Base-by-base conservation (phyloP, 1,140 invertebrate genomes). In the Ephestia elutella region DNA sequence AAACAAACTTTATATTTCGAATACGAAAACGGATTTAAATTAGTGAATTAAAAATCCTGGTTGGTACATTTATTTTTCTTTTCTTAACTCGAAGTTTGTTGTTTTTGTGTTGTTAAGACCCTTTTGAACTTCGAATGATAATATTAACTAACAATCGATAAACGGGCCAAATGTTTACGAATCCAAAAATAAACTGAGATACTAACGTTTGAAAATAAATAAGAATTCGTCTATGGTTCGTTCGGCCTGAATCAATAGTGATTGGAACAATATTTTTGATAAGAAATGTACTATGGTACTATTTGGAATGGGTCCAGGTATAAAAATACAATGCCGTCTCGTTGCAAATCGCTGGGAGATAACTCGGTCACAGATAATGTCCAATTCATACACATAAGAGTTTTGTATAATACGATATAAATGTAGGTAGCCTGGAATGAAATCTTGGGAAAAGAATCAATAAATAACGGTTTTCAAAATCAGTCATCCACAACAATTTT, bases 301-400 rank as follows among this genome's bases (percentile, higher is more conserved):
- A 81, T 78, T 84, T 84, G 81, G 81, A 84, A 62, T 49, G 60
- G 49, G 70, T 79, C 81, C 81, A 84, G 80, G 75, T 82, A 75
- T 75, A 78, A 81, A 84, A 84, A 84, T 84, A 82, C 76, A 75
- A 73, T 77, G 71, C 74, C 63, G 78, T 80, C 73, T 73, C 71
- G 70, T 50, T 71, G 73, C 70, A 71, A 67, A 73, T 77, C 72
- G 67, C 77, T 76, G 75, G 73, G 78, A 69, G 58, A 53, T 56
- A 56, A 35, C 30, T 32, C 21, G 2, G 21, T 25, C 21, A 25
- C 21, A 25, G 21, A 25, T 25, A 25, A 25, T 25, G 21, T 2
- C 21, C n/a, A n/a, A n/a, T n/a, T n/a, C n/a, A n/a, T n/a, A n/a
- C n/a, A n/a, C n/a, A n/a, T n/a, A 25, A 7, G 21, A 25, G 2